These are phyloP conservation scores for Cacatua alba DNA, from an alignment of 2,113 vertebrate genomes.

Conservation along the genomic window DNA sequence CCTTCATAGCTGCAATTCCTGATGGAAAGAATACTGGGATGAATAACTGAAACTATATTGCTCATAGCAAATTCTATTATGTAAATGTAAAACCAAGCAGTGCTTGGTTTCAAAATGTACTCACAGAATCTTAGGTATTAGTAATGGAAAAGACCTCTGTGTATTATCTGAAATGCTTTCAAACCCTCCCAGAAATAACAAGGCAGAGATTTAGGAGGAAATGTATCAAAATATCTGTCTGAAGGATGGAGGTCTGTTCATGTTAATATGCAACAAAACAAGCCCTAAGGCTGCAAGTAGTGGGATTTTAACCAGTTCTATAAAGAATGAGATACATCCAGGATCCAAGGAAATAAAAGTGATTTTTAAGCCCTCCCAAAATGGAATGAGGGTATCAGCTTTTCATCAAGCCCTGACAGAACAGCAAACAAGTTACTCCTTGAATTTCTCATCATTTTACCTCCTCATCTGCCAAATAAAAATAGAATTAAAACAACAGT, in stretches of 20 bases:
- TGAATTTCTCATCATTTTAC: background rate
- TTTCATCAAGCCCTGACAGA: background rate
- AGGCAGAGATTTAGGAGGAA: constrained; percentile 1
- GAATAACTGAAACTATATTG: background rate
- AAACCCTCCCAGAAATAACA: background rate
- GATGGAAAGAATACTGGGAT: background rate
- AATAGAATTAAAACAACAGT: background rate
- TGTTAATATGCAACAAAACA: background rate
- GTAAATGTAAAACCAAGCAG: background rate
- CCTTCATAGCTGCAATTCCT: background rate
- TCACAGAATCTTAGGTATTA: background rate
- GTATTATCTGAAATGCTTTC: background rate
- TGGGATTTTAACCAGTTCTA: background rate
- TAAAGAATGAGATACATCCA: background rate
- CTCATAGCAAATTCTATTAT: background rate
- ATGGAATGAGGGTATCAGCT: background rate
- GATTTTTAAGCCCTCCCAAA: background rate
- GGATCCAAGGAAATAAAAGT: background rate
- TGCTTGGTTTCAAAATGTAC: background rate
- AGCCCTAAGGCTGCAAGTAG: background rate
- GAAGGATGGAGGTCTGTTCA: background rate
- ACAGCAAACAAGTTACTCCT: background rate
- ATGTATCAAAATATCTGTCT: background rate
- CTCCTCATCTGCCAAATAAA: background rate
- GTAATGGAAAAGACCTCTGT: background rate